Base-by-base conservation (phyloP, 1,140 invertebrate genomes). In the Gryon sp. region DNA sequence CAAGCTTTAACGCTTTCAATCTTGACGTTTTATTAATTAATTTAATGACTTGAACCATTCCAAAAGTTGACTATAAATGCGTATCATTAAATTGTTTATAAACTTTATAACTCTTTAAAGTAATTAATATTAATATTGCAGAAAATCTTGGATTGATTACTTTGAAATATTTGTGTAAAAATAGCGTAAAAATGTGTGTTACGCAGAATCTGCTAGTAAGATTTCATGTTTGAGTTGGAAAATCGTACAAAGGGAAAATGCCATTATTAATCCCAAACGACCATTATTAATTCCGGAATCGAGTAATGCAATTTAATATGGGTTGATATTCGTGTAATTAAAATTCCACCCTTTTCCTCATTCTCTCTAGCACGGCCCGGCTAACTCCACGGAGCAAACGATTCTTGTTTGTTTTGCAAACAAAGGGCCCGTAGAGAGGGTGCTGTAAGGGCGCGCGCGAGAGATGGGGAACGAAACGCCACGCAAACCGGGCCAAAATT, bases 401-500 rank as follows among this genome's bases (percentile, higher is more conserved):
- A 85, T 86, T 86, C 84, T 84, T 87, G 85, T 86, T 87, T 86
- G 86, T 87, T 85, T 86, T 82, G 85, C 83, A 84, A 88, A 88
- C 84, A 88, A 87, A 84, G 81, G 85, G 82, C 79, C 60, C 66
- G 36, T 18, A 53, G 26, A 60, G 55, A 46, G 65, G 41, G 63
- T 48, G 53, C 26, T 48, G 46, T 30, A 75, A 79, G 68, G 63
- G 77, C 40, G 65, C 62, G 38, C 48, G 65, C 66, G 74, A 50
- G 69, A 59, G 68, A 59, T 45, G 57, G 62, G 70, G 66, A 76
- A 7, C 22, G 7, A 4, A 43, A 48, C 30, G 65, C 12, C 32
- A 70, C 59, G 63, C 77, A 81, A 85, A 80, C 74, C 79, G 76
- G 80, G 72, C 76, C 84, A 86, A 82, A 88, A 87, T 88, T 88